Evolutionary conservation across 2,797 vertebrate genomes (phyloP).

Genomic region (Otolemur crassicaudatus): DNA sequence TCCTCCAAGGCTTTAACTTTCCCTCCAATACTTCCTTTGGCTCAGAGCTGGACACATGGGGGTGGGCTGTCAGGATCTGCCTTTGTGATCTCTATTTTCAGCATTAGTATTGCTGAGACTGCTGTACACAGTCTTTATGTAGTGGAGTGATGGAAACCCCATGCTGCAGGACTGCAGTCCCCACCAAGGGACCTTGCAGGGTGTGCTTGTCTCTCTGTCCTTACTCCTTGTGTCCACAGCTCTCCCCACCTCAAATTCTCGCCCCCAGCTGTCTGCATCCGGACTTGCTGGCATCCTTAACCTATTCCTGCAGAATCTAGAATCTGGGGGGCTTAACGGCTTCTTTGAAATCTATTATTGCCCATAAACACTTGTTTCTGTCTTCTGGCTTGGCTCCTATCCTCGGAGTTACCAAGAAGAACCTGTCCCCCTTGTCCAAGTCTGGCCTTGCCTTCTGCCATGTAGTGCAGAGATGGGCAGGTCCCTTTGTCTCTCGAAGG

Average conservation of each 20-base stretch:
- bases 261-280: neutral
- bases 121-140: accelerated
- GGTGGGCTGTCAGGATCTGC: accelerated
- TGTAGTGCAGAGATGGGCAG: neutral
- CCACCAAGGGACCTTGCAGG: accelerated
- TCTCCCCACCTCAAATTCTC: accelerated
- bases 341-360: neutral
- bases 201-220: accelerated
- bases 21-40: neutral
- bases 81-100: accelerated
- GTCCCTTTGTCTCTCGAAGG: accelerated
- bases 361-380: accelerated
- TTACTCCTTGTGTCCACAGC: accelerated
- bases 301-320: neutral
- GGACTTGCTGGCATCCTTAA: no score
- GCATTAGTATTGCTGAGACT: accelerated
- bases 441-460: neutral
- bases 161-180: neutral
- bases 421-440: no score
- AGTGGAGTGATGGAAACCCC: neutral
- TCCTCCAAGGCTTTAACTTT: neutral
- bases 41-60: accelerated
- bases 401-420: neutral
- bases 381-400: neutral
- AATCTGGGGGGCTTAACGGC: neutral